Evolutionary conservation across 2,797 vertebrate species (phyloP).

Genomic region (Sebastes baramenuke): DNA sequence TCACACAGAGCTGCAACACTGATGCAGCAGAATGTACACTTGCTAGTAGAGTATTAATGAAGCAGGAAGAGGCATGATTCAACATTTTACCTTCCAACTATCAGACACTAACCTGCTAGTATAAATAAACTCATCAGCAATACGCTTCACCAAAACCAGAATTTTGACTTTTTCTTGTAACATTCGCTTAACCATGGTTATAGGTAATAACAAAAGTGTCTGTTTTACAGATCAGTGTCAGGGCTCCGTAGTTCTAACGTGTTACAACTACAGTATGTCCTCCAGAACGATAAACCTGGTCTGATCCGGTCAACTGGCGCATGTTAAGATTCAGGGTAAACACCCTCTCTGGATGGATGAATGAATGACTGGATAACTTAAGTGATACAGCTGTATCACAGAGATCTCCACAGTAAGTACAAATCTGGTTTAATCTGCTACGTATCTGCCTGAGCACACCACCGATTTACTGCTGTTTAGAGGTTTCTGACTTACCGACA

Average conservation of each 20-base stretch:
- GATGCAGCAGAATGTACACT: conserved; percentile 7
- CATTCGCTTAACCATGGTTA: not conserved
- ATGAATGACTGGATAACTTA: not conserved
- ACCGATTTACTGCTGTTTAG: not conserved
- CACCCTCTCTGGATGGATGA: conserved; percentile 1
- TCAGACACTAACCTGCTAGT: not conserved
- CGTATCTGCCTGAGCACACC: not conserved
- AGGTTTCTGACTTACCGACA: not conserved
- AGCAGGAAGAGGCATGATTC: not conserved
- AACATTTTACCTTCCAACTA: not conserved
- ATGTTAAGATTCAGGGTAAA: not conserved
- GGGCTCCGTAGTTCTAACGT: not conserved
- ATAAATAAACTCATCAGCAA: not conserved
- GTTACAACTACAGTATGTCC: not conserved
- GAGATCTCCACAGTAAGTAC: not conserved
- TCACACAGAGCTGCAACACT: conserved; percentile 19
- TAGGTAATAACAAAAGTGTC: not conserved
- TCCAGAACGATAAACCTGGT: not conserved
- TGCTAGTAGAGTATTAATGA: not conserved
- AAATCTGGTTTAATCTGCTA: conserved; percentile 26
- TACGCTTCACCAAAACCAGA: not conserved
- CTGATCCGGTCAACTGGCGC: conserved; percentile 24
- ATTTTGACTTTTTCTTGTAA: not conserved
- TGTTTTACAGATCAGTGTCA: not conserved
- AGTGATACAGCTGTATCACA: conserved; percentile 16